Evolutionary conservation across 2,797 vertebrate genomes (phyloP), one percentile per base, ranked within the genome.

Genomic region (Otolemur crassicaudatus): DNA sequence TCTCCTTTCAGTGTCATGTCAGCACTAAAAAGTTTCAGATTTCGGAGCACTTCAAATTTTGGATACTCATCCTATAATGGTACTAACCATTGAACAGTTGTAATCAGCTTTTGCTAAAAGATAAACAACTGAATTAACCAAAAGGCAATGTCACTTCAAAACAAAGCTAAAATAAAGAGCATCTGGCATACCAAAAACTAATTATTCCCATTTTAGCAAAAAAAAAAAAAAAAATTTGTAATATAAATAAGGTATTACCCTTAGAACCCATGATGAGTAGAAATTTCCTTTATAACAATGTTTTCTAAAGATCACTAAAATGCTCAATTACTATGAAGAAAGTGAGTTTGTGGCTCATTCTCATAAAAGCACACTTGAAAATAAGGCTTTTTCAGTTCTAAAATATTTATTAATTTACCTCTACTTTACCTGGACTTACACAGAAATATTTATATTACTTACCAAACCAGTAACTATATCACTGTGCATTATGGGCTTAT

Each of bases 381-480:
- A 43, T 2, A 67, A 94, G 17, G 2, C 25, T 53, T 88, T 95
- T 90, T 94, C 1, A 94, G 77, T 97, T 89, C 86, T 34, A 89
- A 93, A 96, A 94, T n/a, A 91, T 93, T 81, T 76, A 94, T 86
- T 94, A 88, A 94, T 83, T 90, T 63, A 77, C 65, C 0, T 17
- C 73, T 4, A 61, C 2, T 87, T 89, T 53, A 27, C 11, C 56
- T 37, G 27, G 6, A 23, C 65, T 93, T 34, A 34, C 31, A 87
- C 4, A 87, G 17, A 87, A 92, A 93, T 88, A 91, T 40, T 87
- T 93, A 61, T 58, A 94, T 89, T 81, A 92, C 40, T 90, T 34
- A 93, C 0, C 5, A 90, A 96, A 97, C 17, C 60, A 94, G 63
- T 90, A 70, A 96, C 81, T 65, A 79, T 20, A 60, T 79, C 46